These are phyloP conservation scores for Nephila pilipes DNA, from an alignment of 1,140 invertebrate species.

Conservation along the genomic window DNA sequence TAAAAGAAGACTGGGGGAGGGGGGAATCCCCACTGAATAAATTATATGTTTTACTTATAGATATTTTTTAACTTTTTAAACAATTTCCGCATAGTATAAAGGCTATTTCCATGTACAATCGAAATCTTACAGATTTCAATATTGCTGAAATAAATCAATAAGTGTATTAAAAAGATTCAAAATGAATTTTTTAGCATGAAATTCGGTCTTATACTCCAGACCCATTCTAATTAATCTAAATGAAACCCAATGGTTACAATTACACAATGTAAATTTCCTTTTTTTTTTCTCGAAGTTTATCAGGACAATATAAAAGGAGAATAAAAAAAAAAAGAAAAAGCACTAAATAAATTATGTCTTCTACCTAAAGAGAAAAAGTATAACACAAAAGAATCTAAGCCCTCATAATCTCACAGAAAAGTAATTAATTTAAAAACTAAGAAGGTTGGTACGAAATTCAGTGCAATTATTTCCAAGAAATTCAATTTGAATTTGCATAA, in stretches of 20 bases:
- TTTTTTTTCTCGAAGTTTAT: background rate
- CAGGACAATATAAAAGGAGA: background rate
- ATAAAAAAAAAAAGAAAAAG: background rate
- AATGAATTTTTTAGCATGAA: no score
- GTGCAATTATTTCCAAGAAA: constrained; percentile 33
- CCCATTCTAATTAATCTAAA: background rate
- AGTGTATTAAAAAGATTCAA: no score
- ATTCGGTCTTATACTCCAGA: no score
- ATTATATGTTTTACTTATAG: no score
- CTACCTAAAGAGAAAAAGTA: background rate
- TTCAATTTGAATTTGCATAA: constrained; percentile 57
- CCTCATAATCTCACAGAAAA: constrained; percentile 21
- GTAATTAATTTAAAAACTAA: constrained; percentile 42
- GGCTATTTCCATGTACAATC: no score
- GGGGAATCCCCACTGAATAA: no score
- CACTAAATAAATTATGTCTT: background rate
- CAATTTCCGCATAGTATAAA: no score
- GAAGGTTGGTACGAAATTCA: background rate
- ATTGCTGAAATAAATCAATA: no score
- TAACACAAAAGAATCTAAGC: background rate
- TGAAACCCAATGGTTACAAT: background rate
- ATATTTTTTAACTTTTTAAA: no score
- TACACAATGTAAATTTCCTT: background rate
- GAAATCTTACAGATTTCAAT: no score
- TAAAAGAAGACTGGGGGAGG: no score